Conservation (phyloP, 2,888 invertebrate genomes). For the Mythimna albipuncta region DNA sequence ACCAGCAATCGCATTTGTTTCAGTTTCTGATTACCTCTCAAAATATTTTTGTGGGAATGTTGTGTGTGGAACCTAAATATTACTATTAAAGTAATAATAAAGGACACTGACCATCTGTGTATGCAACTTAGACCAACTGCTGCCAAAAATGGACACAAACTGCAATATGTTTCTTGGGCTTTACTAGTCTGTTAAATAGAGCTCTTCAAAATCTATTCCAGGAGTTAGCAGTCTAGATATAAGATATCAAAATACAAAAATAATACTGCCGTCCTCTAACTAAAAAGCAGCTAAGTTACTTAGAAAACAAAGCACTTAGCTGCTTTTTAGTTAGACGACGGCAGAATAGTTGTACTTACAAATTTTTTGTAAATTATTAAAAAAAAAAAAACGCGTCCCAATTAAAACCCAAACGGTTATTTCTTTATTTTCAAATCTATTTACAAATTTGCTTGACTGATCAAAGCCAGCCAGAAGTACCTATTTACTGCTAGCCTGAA, state of each 20-base stretch:
- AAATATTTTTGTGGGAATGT: not conserved
- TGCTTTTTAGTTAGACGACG: too few species aligned
- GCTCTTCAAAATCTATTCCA: not conserved
- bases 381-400: too few species aligned
- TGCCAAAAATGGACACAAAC: not conserved
- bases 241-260: not conserved
- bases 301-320: too few species aligned
- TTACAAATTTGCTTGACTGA: too few species aligned
- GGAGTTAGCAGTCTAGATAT: not conserved
- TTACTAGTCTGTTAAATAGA: not conserved
- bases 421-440: too few species aligned
- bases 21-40: constrained; percentile 5
- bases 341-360: too few species aligned
- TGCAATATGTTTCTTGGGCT: not conserved
- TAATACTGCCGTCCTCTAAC: too few species aligned
- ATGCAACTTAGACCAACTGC: not conserved
- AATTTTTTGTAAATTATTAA: too few species aligned
- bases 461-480: too few species aligned
- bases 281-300: too few species aligned
- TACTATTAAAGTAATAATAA: not conserved
- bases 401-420: too few species aligned
- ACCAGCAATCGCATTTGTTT: constrained; percentile 2
- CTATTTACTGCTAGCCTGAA: too few species aligned
- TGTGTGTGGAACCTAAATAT: not conserved
- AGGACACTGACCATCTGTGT: not conserved